Conservation (phyloP, 2,888 invertebrate species). For the Agriopis leucophaearia region DNA sequence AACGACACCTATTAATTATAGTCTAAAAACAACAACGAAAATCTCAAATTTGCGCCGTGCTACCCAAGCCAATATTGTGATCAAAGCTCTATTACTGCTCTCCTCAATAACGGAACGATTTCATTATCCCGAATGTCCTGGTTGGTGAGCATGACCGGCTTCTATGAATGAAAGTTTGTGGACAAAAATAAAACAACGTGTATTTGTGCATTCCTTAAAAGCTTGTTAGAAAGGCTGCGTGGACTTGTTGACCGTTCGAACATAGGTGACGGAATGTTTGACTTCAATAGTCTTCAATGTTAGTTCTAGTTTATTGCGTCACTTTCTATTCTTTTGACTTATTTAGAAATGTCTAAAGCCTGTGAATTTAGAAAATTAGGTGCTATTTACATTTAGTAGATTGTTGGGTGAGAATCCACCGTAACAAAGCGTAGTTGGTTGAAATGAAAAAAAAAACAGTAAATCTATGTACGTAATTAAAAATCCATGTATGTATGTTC, state of each 20-base stretch:
- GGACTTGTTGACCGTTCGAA: slow-evolving; percentile 31
- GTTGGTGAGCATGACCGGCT: slow-evolving; percentile 67
- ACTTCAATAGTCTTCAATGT: slow-evolving; percentile 19
- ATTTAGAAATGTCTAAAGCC: not conserved
- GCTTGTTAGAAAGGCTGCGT: slow-evolving; percentile 36
- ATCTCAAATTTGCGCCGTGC: too few species aligned
- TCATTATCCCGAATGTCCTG: slow-evolving; percentile 67
- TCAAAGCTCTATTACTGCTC: slow-evolving; percentile 22
- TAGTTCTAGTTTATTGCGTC: slow-evolving; percentile 21
- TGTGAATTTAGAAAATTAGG: not conserved
- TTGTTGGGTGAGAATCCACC: too few species aligned
- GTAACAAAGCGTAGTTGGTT: too few species aligned
- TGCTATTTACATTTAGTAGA: too few species aligned
- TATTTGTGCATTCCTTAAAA: slow-evolving; percentile 49
- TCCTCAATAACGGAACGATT: slow-evolving; percentile 56
- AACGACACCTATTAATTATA: too few species aligned
- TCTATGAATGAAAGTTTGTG: slow-evolving; percentile 55
- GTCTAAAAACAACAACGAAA: too few species aligned
- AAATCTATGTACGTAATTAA: too few species aligned
- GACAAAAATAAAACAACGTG: slow-evolving; percentile 41
- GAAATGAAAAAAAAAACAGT: too few species aligned
- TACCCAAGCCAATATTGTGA: not conserved
- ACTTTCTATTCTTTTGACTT: not conserved
- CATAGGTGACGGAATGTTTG: slow-evolving; percentile 28
- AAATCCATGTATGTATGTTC: too few species aligned